Conservation (phyloP, 2,797 vertebrate species). For the Hippoglossus hippoglossus region DNA sequence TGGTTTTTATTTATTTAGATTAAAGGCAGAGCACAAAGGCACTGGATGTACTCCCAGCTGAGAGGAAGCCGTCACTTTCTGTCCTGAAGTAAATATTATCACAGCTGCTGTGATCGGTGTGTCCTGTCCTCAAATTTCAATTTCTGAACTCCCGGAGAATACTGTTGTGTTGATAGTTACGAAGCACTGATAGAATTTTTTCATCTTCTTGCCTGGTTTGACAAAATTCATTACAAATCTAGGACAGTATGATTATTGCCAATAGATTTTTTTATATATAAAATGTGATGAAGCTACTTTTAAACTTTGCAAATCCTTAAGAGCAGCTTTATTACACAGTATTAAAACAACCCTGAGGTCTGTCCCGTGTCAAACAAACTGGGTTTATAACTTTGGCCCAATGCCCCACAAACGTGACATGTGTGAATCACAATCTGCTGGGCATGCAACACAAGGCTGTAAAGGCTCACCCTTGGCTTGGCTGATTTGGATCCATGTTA, state of each 20-base stretch:
- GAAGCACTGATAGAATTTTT: conserved; percentile 20
- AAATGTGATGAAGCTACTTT: conserved; percentile 5
- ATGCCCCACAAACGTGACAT: neutral
- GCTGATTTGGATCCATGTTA: neutral
- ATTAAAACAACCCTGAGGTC: conserved; percentile 23
- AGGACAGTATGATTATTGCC: neutral
- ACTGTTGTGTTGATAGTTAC: conserved; percentile 35
- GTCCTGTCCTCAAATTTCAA: neutral
- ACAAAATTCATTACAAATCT: conserved; percentile 8
- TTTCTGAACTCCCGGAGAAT: neutral
- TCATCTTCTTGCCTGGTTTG: neutral
- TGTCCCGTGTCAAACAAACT: neutral
- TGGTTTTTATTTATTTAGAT: conserved; percentile 29
- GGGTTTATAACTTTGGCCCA: neutral
- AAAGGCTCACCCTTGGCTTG: neutral
- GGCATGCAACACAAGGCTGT: neutral
- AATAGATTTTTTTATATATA: neutral
- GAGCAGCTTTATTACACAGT: conserved; percentile 18
- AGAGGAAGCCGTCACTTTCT: conserved; percentile 29
- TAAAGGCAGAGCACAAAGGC: conserved; percentile 61
- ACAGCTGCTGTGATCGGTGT: neutral
- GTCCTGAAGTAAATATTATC: conserved; percentile 19
- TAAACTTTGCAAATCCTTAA: neutral
- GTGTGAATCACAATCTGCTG: conserved; percentile 5
- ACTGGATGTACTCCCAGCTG: conserved; percentile 50